Evolutionary conservation across 1,140 invertebrate genomes (phyloP).

Genomic region (Drosophila busckii): DNA sequence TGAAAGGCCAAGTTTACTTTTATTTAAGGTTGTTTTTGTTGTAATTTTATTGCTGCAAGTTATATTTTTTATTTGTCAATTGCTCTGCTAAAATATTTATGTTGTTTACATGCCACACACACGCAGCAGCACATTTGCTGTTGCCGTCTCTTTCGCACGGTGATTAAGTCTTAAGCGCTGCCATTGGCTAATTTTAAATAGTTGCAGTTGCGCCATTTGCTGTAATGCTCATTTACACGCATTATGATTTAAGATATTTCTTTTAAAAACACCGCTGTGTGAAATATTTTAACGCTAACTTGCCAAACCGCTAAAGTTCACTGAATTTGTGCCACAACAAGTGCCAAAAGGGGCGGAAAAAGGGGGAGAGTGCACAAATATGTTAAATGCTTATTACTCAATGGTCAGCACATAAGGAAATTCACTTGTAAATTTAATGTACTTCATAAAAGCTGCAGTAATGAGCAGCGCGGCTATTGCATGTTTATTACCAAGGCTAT

Average conservation of each 20-base stretch:
- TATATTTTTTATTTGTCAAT: slow-evolving; percentile 55
- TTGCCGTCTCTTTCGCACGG: no score
- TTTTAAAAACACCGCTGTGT: slow-evolving; percentile 45
- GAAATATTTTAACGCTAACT: slow-evolving; percentile 32
- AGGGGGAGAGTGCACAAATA: neutral
- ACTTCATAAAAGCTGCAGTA: neutral
- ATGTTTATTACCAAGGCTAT: neutral
- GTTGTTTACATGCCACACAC: slow-evolving; percentile 10
- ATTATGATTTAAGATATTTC: slow-evolving; percentile 50
- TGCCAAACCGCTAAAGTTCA: neutral
- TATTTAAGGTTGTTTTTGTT: neutral
- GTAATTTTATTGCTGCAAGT: slow-evolving; percentile 34
- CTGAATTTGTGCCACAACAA: no score
- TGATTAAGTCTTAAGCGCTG: no score
- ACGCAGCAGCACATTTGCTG: slow-evolving; percentile 13
- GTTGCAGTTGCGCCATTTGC: slow-evolving; percentile 37
- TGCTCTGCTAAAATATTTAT: slow-evolving; percentile 55
- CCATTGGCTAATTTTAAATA: slow-evolving; percentile 62
- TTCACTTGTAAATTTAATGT: neutral
- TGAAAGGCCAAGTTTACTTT: slow-evolving; percentile 32
- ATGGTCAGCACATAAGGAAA: slow-evolving; percentile 5
- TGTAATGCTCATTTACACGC: slow-evolving; percentile 62
- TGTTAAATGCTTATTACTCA: slow-evolving; percentile 4
- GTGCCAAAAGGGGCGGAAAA: neutral
- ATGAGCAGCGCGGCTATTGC: neutral